A percentile compares a stretch with the other conserved stretches of the same genome.
phyloP scores from a whole-genome alignment of 1,140 invertebrate species.

The Drosophila ironensis region DNA sequence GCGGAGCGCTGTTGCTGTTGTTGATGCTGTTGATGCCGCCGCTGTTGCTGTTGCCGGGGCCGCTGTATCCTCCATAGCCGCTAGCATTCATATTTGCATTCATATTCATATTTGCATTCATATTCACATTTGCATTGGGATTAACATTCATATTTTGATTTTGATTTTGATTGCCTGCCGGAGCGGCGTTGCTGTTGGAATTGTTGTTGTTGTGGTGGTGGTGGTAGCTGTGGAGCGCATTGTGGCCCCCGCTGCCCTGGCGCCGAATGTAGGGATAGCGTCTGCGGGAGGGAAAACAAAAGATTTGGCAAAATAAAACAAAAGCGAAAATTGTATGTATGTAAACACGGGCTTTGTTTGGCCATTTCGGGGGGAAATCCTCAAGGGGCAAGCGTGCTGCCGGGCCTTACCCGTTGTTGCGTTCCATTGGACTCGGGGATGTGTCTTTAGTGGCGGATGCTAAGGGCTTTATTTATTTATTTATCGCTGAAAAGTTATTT shows the following conservation, averaged over 20 bases:
- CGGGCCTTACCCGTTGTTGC: constrained; percentile 67
- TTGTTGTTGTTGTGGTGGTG: constrained; percentile 59
- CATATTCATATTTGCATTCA: too few relatives aligned
- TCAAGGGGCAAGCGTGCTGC: too few relatives aligned
- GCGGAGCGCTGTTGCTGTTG: constrained; percentile 15
- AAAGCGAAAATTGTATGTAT: constrained; percentile 14
- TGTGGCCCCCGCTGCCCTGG: constrained; percentile 45
- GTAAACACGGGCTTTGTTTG: constrained; percentile 23
- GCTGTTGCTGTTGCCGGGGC: constrained; percentile 59
- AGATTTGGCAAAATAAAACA: too few relatives aligned
- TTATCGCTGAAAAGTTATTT: constrained; percentile 56
- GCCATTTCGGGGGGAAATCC: not conserved
- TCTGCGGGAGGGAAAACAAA: constrained; percentile 39
- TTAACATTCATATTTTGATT: too few relatives aligned
- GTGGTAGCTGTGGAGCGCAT: constrained; percentile 60
- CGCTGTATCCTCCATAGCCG: too few relatives aligned
- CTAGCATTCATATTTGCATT: too few relatives aligned
- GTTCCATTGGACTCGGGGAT: constrained; percentile 58
- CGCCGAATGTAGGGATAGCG: constrained; percentile 74
- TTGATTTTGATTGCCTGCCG: too few relatives aligned
- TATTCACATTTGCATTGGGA: too few relatives aligned
- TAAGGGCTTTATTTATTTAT: too few relatives aligned
- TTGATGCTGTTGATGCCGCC: constrained; percentile 55
- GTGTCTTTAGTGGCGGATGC: too few relatives aligned
- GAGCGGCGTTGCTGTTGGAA: too few relatives aligned